Evolutionary conservation across 2,797 vertebrate species (phyloP).

Genomic region (Podarcis lilfordi): DNA sequence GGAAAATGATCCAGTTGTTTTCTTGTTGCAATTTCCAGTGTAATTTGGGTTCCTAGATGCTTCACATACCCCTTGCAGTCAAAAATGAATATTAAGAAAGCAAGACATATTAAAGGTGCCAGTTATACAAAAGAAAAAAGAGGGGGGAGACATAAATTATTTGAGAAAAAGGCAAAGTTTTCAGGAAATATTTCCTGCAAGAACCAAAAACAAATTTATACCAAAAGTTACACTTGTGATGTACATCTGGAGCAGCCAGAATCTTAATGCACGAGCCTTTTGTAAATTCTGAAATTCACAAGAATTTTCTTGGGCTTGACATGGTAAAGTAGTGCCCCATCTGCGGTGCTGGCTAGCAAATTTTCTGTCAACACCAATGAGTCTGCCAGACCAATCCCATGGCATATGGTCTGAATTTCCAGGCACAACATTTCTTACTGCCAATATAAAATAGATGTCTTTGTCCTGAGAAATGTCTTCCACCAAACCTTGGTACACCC

Average conservation of each 20-base stretch:
- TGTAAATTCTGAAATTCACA: conserved; percentile 35
- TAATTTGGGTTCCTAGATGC: conserved; percentile 35
- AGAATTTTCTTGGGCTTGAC: neutral
- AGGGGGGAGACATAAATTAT: conserved; percentile 14
- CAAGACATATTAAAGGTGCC: neutral
- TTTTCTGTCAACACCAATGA: too few relatives aligned
- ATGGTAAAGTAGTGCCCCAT: conserved; percentile 43
- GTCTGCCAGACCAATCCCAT: too few relatives aligned
- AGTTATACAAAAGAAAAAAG: conserved; percentile 20
- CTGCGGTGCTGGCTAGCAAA: conserved; percentile 26
- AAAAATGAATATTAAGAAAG: conserved; percentile 50
- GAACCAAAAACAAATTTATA: conserved; percentile 32
- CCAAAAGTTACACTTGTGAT: conserved; percentile 33
- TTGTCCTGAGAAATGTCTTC: too few relatives aligned
- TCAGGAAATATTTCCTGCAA: conserved; percentile 31
- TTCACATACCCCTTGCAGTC: neutral
- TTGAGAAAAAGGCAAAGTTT: conserved; percentile 26
- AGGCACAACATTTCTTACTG: too few relatives aligned
- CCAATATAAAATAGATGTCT: too few relatives aligned
- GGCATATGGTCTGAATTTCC: too few relatives aligned
- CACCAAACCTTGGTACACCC: too few relatives aligned
- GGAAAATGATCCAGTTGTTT: conserved; percentile 16
- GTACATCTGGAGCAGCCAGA: neutral
- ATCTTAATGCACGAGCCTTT: neutral
- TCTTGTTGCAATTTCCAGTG: conserved; percentile 26